Base-by-base conservation (phyloP, 2,113 vertebrate species). In the Chloebia gouldiae region DNA sequence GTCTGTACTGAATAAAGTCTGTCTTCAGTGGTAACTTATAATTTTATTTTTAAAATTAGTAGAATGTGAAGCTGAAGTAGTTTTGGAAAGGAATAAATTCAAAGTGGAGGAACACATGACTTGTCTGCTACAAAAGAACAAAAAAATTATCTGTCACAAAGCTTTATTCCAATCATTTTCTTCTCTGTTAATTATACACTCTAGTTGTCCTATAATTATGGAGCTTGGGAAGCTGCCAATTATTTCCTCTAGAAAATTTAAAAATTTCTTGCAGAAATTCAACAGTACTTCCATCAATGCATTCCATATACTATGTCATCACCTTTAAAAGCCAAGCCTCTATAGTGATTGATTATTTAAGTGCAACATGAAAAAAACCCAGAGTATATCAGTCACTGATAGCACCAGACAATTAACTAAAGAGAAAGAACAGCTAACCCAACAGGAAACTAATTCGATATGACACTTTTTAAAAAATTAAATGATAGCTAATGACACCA, bases 121-220 rank as follows among this genome's bases (percentile, higher is more conserved):
- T 81, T 96, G 85, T 87, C 97, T 95, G 93, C 51, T 93, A 49
- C 33, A 47, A 68, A 95, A 81, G 97, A 97, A 96, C 76, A 96
- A 90, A 85, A 56, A 71, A 60, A 57, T 81, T 90, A 96, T 88
- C 95, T 95, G 90, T 96, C 95, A 96, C 90, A 83, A 96, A 95
- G 95, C 91, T 97, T 94, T 96, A 91, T 96, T 96, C 96, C 87
- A 93, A 92, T 97, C 85, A 83, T 94, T 93, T 94, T 93, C 97
- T 96, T 97, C 81, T 88, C 94, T 89, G 90, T 96, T 96, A 98
- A 98, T 98, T 98, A 97, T 91, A 97, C 76, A 90, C 88, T 93
- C 93, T 94, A 92, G 82, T 83, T 94, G 93, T 96, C 96, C 96
- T 97, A 69, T 95, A 98, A 98, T 97, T 98, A 97, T 68, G 83